These are phyloP conservation scores for Oxytorus armatus DNA, from an alignment of 2,888 invertebrate species.

Conservation along the genomic window DNA sequence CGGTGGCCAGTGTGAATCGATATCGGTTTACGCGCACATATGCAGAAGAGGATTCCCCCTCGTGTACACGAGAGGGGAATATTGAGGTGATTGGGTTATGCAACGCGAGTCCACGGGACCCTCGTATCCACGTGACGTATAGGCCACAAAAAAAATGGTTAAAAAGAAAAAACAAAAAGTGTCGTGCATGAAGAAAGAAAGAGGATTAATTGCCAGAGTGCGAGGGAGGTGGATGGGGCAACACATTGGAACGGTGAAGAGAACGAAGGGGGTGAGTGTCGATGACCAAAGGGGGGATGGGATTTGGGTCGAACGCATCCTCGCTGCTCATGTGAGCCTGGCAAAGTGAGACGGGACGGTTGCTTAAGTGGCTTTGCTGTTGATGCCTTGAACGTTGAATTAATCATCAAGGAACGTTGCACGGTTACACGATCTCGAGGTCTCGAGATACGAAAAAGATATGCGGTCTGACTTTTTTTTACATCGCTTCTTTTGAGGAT, in stretches of 20 bases:
- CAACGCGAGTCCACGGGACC: constrained; percentile 66
- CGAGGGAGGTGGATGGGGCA: background rate
- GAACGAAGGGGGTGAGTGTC: constrained; percentile 42
- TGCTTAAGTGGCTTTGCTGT: constrained; percentile 80
- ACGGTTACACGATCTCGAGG: constrained; percentile 45
- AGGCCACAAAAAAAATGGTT: constrained; percentile 1
- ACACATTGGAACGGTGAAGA: constrained; percentile 26
- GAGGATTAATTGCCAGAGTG: background rate
- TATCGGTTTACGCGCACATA: constrained; percentile 9
- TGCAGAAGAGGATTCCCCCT: background rate
- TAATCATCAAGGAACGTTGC: constrained; percentile 64
- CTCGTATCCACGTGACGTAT: constrained; percentile 4
- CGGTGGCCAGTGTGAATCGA: constrained; percentile 28
- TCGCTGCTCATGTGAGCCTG: constrained; percentile 79
- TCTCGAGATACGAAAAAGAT: constrained; percentile 80
- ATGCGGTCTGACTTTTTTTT: constrained; percentile 78
- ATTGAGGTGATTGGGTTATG: constrained; percentile 56
- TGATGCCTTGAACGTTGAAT: constrained; percentile 51
- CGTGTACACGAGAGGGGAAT: constrained; percentile 38
- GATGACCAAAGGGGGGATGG: constrained; percentile 47
- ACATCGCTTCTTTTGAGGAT: constrained; percentile 81
- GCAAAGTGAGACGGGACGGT: constrained; percentile 80
- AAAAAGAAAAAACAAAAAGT: constrained; percentile 10
- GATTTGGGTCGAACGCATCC: constrained; percentile 70
- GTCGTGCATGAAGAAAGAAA: constrained; percentile 30